These are phyloP conservation scores for Cyanoliseus patagonus DNA, from an alignment of 2,113 vertebrate genomes.

Conservation along the genomic window DNA sequence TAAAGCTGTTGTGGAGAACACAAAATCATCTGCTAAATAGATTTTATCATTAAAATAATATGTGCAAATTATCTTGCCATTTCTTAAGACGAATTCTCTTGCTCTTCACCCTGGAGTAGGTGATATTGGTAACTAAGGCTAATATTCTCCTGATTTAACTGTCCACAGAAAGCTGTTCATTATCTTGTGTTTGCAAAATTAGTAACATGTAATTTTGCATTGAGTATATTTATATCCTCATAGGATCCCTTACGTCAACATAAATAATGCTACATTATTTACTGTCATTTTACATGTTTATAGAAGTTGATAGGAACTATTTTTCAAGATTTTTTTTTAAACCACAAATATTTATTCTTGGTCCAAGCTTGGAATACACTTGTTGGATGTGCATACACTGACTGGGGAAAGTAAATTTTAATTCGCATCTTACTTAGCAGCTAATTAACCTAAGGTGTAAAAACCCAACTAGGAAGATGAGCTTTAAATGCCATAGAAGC, in stretches of 20 bases:
- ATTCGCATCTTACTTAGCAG: background rate
- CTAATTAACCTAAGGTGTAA: background rate
- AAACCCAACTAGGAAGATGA: background rate
- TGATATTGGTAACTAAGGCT: background rate
- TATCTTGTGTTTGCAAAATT: background rate
- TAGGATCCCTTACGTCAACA: background rate
- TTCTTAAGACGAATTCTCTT: background rate
- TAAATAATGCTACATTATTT: slow-evolving; percentile 6
- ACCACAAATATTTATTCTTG: slow-evolving; percentile 12
- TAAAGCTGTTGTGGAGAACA: background rate
- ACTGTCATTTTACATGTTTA: slow-evolving; percentile 13
- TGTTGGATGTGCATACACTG: background rate
- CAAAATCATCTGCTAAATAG: background rate
- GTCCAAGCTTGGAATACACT: background rate
- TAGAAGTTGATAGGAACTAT: background rate
- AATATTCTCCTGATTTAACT: background rate
- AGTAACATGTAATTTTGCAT: background rate
- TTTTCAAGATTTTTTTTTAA: background rate
- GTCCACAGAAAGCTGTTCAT: background rate
- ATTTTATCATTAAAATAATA: background rate
- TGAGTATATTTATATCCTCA: background rate
- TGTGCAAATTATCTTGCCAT: background rate
- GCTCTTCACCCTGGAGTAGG: background rate
- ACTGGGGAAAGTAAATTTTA: background rate
- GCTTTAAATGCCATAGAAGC: background rate